These are phyloP conservation scores for Ichneumoninae sp. DNA, from an alignment of 2,888 invertebrate genomes.

Conservation along the genomic window DNA sequence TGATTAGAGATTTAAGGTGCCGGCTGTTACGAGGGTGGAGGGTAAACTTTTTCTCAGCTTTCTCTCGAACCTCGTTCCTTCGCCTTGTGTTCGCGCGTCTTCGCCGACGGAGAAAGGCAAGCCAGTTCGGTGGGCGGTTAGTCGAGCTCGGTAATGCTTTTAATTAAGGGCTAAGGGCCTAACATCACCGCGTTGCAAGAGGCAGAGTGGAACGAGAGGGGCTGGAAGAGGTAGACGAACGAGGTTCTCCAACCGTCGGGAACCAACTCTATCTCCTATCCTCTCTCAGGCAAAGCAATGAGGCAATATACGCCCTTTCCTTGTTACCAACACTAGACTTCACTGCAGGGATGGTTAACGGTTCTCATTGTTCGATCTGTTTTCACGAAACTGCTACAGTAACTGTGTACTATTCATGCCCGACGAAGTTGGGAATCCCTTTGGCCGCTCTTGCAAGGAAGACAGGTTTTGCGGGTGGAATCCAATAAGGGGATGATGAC, in stretches of 20 bases:
- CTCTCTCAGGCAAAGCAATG: slow-evolving; percentile 65
- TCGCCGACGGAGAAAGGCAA: slow-evolving; percentile 43
- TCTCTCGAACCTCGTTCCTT: slow-evolving; percentile 38
- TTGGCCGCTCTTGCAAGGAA: slow-evolving; percentile 52
- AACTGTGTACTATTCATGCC: slow-evolving; percentile 22
- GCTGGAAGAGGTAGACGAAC: slow-evolving; percentile 48
- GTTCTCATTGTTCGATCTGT: slow-evolving; percentile 67
- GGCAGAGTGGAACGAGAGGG: slow-evolving; percentile 41
- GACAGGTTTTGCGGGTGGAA: slow-evolving; percentile 70
- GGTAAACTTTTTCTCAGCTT: slow-evolving; percentile 68
- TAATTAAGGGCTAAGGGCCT: slow-evolving; percentile 73
- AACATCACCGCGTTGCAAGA: slow-evolving; percentile 64
- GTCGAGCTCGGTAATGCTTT: slow-evolving; percentile 72
- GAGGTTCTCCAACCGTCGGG: slow-evolving; percentile 61
- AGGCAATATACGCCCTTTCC: slow-evolving; percentile 68
- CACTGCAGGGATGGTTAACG: slow-evolving; percentile 52
- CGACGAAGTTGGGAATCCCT: slow-evolving; percentile 64
- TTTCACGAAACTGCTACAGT: slow-evolving; percentile 44
- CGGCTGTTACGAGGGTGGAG: slow-evolving; percentile 62
- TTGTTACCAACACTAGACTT: slow-evolving; percentile 61
- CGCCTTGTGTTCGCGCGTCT: slow-evolving; percentile 49
- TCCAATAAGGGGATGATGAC: slow-evolving; percentile 73
- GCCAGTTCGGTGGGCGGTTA: slow-evolving; percentile 68
- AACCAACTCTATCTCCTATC: slow-evolving; percentile 63
- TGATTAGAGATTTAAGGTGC: slow-evolving; percentile 71